Evolutionary conservation across 2,113 vertebrate species (phyloP).

Genomic region (Dasypus novemcinctus): DNA sequence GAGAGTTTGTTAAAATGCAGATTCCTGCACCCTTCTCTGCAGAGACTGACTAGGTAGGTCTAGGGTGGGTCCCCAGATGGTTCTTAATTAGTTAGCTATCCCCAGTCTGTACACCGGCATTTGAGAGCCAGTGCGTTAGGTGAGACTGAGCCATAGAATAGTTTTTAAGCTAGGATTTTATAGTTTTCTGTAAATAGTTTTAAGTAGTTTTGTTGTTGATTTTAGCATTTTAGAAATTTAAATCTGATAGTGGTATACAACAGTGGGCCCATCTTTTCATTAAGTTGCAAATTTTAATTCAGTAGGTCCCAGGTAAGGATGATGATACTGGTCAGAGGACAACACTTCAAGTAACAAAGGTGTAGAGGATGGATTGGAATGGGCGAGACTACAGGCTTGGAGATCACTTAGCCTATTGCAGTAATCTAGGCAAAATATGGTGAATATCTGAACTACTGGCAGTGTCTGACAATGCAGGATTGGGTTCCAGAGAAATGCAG

Average conservation of each 20-base stretch:
- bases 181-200: too few species aligned
- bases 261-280: not conserved
- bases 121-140: not conserved
- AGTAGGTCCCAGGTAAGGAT: not conserved
- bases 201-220: not conserved
- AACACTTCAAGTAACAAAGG: not conserved
- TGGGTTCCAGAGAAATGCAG: not conserved
- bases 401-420: not conserved
- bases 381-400: not conserved
- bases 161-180: not conserved
- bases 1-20: conserved; percentile 19
- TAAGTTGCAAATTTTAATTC: conserved; percentile 17
- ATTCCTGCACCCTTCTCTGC: not conserved
- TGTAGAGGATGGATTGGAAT: not conserved
- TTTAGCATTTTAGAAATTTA: conserved; percentile 26
- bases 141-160: not conserved
- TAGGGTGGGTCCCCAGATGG: not conserved
- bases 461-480: not conserved
- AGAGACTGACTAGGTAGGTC: not conserved
- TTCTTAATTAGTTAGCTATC: not conserved
- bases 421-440: not conserved
- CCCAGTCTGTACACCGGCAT: not conserved
- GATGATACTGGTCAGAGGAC: not conserved
- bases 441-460: not conserved
- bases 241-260: not conserved